Base-by-base conservation (phyloP, 2,888 invertebrate genomes). In the Syrphus vitripennis region DNA sequence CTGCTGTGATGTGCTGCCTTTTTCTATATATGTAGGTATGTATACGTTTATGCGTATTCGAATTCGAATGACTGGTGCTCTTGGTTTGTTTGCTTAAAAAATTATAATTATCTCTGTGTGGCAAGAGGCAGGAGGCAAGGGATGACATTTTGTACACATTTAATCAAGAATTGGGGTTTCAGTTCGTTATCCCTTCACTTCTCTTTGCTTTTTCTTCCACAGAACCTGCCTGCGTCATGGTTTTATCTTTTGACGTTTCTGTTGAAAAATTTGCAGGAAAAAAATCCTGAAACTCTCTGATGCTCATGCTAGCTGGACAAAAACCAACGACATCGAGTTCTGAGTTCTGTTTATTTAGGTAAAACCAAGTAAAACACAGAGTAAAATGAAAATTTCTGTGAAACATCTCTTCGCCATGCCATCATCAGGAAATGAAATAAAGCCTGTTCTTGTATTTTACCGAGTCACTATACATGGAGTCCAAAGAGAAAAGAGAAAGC, bases 111-210 rank as follows among this genome's bases (percentile, higher is more conserved):
- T 82, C 77, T 78, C 69, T 61, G 69, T 77, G 48, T 40, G 71
- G 71, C 37, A 65, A 14, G 10, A 6, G 53, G 16, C n/a, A 42
- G 42, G 14, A 40, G 9, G 45, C n/a, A n/a, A 26, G 50, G 53
- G 21, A 26, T n/a, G 61, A 31, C 70, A 65, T 77, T n/a, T 53
- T 37, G 86, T 78, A 86, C 77, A 82, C 86, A 86, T 82, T 86
- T 86, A 86, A 86, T 86, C 86, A 86, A 82, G 81, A 81, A 82
- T 78, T 86, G 77, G 78, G 82, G 74, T 86, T 82, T 86, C 74
- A 70, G 82, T 86, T 86, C 78, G 77, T 86, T 86, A 81, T 72
- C 14, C 37, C 21, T 37, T 1, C 14, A 37, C 19, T 69, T 42
- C 71, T 69, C 48, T 42, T 65, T 16, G 63, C 37, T 16, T 19